Base-by-base conservation (phyloP, 2,888 invertebrate genomes). In the Polyommatus icarus region DNA sequence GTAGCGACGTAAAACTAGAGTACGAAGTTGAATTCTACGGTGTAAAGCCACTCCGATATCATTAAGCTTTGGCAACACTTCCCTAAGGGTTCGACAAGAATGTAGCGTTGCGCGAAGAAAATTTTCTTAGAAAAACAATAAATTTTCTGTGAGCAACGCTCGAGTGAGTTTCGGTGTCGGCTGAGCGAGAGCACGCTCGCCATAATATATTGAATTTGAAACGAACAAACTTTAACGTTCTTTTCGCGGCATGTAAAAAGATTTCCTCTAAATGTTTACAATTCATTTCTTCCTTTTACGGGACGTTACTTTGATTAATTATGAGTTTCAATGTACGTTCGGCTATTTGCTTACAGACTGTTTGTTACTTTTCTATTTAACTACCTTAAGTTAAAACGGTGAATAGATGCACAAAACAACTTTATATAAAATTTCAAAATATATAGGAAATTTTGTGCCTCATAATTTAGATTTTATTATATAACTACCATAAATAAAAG, bases 111-210 rank as follows among this genome's bases (percentile, higher is more conserved):
- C 87, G 87, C 87, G 87, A 89, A 89, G 89, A 87, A 91, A 92
- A 93, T 93, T 94, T 93, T 92, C 93, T 93, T 93, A 93, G 91
- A 91, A 93, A 94, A 94, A 93, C 93, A 94, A 94, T 94, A 94
- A 93, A 93, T 93, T 93, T 91, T 91, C 89, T 88, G 90, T 88
- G 90, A 90, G 92, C 88, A 87, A 89, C 92, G 93, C 93, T 92
- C 92, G 93, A 93, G 92, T 92, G 93, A 92, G 92, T 92, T 93
- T 92, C 90, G 89, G 91, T 92, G 93, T 93, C 92, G 93, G 91
- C 90, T 91, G 91, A 91, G 89, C 90, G 91, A 88, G 91, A 90
- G 93, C 93, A 92, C 93, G 93, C 93, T 89, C 92, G 89, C 92
- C 90, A 89, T 93, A 94, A 93, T 93, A 94, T 93, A 94, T 94